Percentiles rank a stretch among this genome's conserved stretches.
These are phyloP conservation scores for Lucinisca nassula DNA, from an alignment of 2,888 invertebrate genomes.

Conservation along the genomic window DNA sequence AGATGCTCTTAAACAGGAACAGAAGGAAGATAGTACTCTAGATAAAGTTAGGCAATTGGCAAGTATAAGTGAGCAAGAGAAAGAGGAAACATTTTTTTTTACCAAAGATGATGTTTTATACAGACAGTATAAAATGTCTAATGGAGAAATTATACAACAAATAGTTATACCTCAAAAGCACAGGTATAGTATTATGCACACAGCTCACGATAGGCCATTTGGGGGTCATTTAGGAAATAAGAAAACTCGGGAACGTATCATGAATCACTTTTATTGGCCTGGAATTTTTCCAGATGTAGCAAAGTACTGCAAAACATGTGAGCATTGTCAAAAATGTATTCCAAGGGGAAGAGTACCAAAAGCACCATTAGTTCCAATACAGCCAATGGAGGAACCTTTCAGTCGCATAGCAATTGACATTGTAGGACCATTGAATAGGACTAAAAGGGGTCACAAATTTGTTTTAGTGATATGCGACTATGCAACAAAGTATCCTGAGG, in stretches of 20 bases:
- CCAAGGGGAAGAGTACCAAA: not conserved
- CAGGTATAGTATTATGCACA: not conserved
- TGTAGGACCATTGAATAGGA: not conserved
- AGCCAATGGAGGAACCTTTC: constrained; percentile 14
- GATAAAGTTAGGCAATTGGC: constrained; percentile 1
- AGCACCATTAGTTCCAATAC: constrained; percentile 12
- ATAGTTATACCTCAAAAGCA: not conserved
- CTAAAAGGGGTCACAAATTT: constrained; percentile 13
- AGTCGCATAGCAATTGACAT: not conserved
- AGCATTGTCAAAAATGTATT: not conserved
- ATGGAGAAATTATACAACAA: not conserved
- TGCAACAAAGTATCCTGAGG: constrained; percentile 56
- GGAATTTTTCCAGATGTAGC: constrained; percentile 11
- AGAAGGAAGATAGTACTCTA: not conserved
- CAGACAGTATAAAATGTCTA: not conserved
- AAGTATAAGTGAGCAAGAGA: not conserved
- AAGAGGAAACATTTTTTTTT: not conserved
- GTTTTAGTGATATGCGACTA: not conserved
- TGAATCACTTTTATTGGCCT: constrained; percentile 20
- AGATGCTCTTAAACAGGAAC: not conserved
- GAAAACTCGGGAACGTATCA: not conserved
- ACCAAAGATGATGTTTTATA: not conserved
- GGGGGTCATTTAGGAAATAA: constrained; percentile 4
- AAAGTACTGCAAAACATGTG: constrained; percentile 1
- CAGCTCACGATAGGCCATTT: not conserved